Evolutionary conservation across 2,888 invertebrate species (phyloP), one percentile per base, ranked within the genome.

Genomic region (Euplagia quadripunctaria): DNA sequence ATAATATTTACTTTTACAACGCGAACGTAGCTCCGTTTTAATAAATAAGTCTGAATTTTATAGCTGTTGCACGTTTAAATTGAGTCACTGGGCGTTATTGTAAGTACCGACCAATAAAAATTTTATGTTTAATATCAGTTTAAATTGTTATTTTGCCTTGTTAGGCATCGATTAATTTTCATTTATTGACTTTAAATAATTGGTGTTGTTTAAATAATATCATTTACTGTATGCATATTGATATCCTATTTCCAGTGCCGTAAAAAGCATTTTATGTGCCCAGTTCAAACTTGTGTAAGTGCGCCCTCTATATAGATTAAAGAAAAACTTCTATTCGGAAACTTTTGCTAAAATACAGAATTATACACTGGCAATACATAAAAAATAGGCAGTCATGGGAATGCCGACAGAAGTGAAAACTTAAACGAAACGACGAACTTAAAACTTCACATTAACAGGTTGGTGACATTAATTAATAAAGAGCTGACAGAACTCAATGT

Each of bases 1-100:
- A 72, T 82, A 74, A 81, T 71, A 80, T 80, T 63, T 80, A 80
- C 75, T 74, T 78, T 80, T 76, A 80, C 51, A 63, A 71, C 74
- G 42, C 72, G 63, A 72, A 69, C 71, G 70, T 16, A 76, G 71
- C 64, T 71, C 68, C 71, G 46, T 79, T 82, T 71, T 75, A 64
- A 67, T 73, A 77, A 74, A 78, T 74, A 74, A 72, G 73, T 61
- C 67, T 43, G 41, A 11, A 58, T 74, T 80, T 82, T 79, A 82
- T 82, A 77, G 49, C 71, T 12, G 77, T 76, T 74, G 72, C 52
- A 61, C 74, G 68, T 70, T 74, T 0, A 65, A 79, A 77, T 80
- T 77, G 71, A 79, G 51, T 51, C 72, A 74, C 73, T 55, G 58
- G 43, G 43, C 64, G 43, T 64, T 64, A 43, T 43, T 64, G 5